These are phyloP conservation scores for Turdus rufiventris DNA, from an alignment of 2,113 vertebrate species.

Conservation along the genomic window DNA sequence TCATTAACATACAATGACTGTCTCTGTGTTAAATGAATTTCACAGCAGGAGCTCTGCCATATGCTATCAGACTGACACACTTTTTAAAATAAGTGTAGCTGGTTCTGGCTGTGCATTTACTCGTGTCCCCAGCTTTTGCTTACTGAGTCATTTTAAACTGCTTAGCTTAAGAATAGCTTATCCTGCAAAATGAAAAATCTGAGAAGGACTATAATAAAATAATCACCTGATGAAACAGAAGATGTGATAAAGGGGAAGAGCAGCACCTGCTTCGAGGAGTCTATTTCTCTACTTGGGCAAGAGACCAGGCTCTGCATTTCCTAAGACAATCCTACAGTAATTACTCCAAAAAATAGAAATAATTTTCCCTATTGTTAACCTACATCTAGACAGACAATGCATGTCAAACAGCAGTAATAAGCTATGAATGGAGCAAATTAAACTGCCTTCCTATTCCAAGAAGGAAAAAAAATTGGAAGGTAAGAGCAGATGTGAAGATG, in stretches of 20 bases:
- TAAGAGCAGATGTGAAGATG: not conserved
- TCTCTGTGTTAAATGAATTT: constrained; percentile 34
- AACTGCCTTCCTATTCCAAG: not conserved
- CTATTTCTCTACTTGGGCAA: not conserved
- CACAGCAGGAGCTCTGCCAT: constrained; percentile 31
- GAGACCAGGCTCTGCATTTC: not conserved
- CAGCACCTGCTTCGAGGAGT: not conserved
- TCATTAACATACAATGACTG: constrained; percentile 39
- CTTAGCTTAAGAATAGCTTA: constrained; percentile 5
- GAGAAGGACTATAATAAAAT: not conserved
- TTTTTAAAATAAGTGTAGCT: not conserved
- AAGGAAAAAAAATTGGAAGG: not conserved
- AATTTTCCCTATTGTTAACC: not conserved
- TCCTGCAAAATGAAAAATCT: not conserved
- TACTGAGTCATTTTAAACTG: not conserved
- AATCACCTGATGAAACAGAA: not conserved
- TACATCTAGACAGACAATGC: not conserved
- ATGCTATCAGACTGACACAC: not conserved
- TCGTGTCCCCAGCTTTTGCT: not conserved
- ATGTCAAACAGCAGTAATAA: not conserved
- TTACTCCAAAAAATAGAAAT: not conserved
- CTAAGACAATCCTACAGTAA: not conserved
- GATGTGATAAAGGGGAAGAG: not conserved
- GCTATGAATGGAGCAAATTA: not conserved
- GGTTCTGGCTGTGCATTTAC: not conserved